Base-by-base conservation (phyloP, 2,888 invertebrate genomes). In the Anthoptus insignis region DNA sequence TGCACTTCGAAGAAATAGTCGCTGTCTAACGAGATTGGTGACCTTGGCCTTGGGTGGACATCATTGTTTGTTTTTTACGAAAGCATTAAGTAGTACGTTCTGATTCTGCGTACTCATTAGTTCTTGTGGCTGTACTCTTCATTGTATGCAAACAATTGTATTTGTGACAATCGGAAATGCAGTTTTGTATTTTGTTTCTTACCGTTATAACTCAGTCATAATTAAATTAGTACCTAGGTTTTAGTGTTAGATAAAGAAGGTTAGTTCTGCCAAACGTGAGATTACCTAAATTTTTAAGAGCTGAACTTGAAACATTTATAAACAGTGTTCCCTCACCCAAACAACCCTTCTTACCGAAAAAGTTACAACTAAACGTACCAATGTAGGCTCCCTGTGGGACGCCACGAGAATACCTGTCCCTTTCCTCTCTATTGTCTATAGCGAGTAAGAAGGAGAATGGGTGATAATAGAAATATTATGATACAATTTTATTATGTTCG, bases 381-480 rank as follows among this genome's bases (percentile, higher is more conserved):
- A 13, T 13, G 14, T 21, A 29, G 13, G 39, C 50, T 50, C 37
- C 59, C 59, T 39, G 34, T 16, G 58, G 49, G 24, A 49, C 29
- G 47, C 58, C 47, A 16, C 32, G 49, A 19, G 21, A 7, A n/a
- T 24, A 49, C 50, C 37, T 27, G 37, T 50, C 59, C 21, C 47
- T 59, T 34, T 37, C 24, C 16, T 19, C 50, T 13, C 3, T 19
- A 27, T 19, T 24, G 49, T 50, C 19, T 34, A 16, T 34, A 6
- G 3, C 0, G 24, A 8, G 50, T 27, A 3, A 37, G 27, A 59
- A 27, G 9, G 59, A 59, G 59, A 50, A 14, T 16, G 50, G 49
- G 13, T 16, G 47, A 21, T 16, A 57, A 34, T 59, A 49, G 58
- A 59, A 49, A 59, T 59, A 47, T 49, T 59, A 24, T 59, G 49